Base-by-base conservation (phyloP, 2,113 vertebrate genomes). In the Meles meles region DNA sequence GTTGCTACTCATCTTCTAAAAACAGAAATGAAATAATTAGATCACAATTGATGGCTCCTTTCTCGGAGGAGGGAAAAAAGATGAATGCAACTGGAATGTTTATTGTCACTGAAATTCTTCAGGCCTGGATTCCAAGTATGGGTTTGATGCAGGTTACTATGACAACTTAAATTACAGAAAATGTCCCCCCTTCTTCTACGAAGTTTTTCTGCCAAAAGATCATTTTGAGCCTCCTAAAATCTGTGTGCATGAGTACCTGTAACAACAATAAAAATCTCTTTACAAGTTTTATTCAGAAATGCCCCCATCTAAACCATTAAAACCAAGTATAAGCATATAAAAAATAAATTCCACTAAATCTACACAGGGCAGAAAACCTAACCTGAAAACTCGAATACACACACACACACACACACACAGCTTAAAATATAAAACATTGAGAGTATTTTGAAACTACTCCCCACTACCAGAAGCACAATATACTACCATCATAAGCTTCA, bases 91-190 rank as follows among this genome's bases (percentile, higher is more conserved):
- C 2, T 31, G 47, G 94, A 96, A 98, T 95, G 65, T 92, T 98
- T 94, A 97, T 59, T 97, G 79, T 88, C 39, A 97, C 80, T 87
- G 98, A 98, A 88, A 98, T 87, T 82, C 90, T 96, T 96, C 67
- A 97, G 93, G 14, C 96, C 93, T 96, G 55, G 0, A 72, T 87
- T 92, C 90, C 79, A 71, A 95, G 97, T 93, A 97, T 76, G 29
- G 12, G n/a, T 97, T 98, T 98, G 98, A 98, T 98, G 98, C 97
- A 97, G 52, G 97, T 98, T 90, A 96, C 97, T 93, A 97, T 86
- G 98, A 94, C 97, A 97, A 98, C 98, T 98, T 98, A 98, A 98
- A 98, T 97, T 94, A 98, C 93, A 98, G 97, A 97, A 96, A 96
- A 95, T 96, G 92, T 83, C 95, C 98, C 99, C 98, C 97, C 34